Evolutionary conservation across 1,140 invertebrate species (phyloP).

Genomic region (Megalopta genalis): DNA sequence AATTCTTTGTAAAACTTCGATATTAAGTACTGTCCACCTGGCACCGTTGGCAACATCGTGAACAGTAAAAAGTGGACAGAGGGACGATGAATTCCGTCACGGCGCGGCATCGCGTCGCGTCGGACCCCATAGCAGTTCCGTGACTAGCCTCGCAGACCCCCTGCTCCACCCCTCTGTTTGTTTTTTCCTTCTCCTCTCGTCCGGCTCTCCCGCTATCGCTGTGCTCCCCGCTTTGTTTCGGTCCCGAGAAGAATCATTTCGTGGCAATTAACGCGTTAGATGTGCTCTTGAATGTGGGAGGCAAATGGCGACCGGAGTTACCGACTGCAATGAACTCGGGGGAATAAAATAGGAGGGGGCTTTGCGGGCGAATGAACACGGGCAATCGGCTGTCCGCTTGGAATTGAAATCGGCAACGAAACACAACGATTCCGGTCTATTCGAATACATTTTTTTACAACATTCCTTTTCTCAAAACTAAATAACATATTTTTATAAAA

Average conservation of each 20-base stretch:
- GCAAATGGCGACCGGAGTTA: background rate
- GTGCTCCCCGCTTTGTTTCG: background rate
- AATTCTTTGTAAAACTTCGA: too few relatives aligned
- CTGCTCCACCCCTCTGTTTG: background rate
- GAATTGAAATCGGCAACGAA: too few relatives aligned
- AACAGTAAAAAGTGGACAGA: conserved; percentile 22
- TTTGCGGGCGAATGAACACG: too few relatives aligned
- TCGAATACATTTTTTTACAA: too few relatives aligned
- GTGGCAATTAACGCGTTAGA: conserved; percentile 49
- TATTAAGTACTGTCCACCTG: too few relatives aligned
- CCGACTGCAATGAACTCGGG: background rate
- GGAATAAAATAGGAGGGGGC: too few relatives aligned
- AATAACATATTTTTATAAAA: too few relatives aligned
- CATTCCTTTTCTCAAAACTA: too few relatives aligned
- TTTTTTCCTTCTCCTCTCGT: background rate
- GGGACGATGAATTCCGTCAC: conserved; percentile 59
- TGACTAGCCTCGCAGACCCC: conserved; percentile 27
- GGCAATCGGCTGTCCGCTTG: too few relatives aligned
- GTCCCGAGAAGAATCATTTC: conserved; percentile 50
- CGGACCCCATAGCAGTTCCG: conserved; percentile 39
- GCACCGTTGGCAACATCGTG: background rate
- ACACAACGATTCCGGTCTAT: too few relatives aligned
- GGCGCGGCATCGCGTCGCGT: conserved; percentile 46
- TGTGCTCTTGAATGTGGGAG: conserved; percentile 7
- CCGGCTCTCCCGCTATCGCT: background rate